Evolutionary conservation across 2,888 invertebrate species (phyloP).

Genomic region (Ormyrus nitidulus): DNA sequence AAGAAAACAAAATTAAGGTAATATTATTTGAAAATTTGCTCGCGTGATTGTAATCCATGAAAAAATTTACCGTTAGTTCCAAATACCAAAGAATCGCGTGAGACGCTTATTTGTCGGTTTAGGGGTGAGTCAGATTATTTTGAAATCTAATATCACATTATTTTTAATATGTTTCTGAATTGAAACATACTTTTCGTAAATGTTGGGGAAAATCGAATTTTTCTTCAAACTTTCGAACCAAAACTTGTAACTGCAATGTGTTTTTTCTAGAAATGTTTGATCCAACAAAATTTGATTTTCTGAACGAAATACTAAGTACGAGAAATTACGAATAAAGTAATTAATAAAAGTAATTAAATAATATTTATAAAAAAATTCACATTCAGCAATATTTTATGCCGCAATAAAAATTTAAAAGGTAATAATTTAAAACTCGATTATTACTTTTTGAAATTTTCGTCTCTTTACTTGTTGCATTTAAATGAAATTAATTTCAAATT

Average conservation of each 20-base stretch:
- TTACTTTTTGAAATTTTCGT: no score
- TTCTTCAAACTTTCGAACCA: not conserved
- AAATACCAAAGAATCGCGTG: constrained; percentile 39
- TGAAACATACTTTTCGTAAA: not conserved
- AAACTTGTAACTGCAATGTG: not conserved
- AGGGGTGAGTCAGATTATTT: constrained; percentile 1
- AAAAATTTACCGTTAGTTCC: constrained; percentile 18
- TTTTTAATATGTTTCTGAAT: not conserved
- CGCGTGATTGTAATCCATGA: constrained; percentile 31
- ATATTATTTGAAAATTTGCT: constrained; percentile 27
- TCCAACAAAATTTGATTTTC: no score
- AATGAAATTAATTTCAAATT: no score
- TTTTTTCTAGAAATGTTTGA: no score
- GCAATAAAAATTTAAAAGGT: no score
- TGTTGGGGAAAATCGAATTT: not conserved
- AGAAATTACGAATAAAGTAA: no score
- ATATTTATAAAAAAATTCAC: no score
- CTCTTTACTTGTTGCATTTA: no score
- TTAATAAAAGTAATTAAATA: no score
- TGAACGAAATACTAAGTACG: no score
- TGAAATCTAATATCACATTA: constrained; percentile 11
- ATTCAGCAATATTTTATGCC: no score
- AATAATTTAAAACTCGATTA: no score
- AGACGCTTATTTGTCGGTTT: constrained; percentile 23
- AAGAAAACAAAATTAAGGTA: constrained; percentile 8